Evolutionary conservation across 2,113 vertebrate species (phyloP).

Genomic region (Melanocharis versteri): DNA sequence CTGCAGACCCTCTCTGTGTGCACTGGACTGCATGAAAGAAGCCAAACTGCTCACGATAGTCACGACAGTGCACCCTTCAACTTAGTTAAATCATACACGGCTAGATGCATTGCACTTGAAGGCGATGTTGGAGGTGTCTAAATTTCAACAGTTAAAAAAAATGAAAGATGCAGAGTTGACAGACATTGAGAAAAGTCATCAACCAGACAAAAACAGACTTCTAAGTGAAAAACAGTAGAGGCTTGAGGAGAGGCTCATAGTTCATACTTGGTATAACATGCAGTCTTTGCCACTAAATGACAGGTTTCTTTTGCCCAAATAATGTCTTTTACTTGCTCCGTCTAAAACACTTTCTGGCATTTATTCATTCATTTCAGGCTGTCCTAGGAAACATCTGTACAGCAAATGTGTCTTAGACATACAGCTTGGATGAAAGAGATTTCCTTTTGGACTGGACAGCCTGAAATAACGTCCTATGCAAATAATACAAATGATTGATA

Average conservation of each 20-base stretch:
- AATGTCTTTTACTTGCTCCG: conserved; percentile 26
- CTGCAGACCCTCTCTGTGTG: background rate
- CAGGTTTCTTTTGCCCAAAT: conserved; percentile 5
- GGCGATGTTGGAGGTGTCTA: background rate
- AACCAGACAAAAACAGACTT: background rate
- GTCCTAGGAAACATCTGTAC: conserved; percentile 69
- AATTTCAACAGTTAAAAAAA: background rate
- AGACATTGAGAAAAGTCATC: background rate
- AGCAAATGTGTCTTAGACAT: conserved; percentile 65
- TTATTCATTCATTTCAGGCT: conserved; percentile 33
- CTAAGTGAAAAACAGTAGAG: background rate
- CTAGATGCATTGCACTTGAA: background rate
- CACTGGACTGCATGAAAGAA: background rate
- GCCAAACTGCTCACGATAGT: background rate
- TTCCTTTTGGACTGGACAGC: conserved; percentile 54
- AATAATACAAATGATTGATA: conserved; percentile 57
- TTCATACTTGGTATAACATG: background rate
- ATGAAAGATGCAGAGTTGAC: background rate
- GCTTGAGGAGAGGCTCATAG: background rate
- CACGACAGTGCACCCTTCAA: background rate
- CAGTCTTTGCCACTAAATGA: background rate
- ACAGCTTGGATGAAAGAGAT: conserved; percentile 51
- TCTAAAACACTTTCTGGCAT: conserved; percentile 44
- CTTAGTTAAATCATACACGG: background rate
- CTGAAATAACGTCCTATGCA: conserved; percentile 55